Percentiles rank a stretch among this genome's conserved stretches.
Evolutionary conservation across 2,888 invertebrate genomes (phyloP).

Genomic region (Maniola hyperantus): DNA sequence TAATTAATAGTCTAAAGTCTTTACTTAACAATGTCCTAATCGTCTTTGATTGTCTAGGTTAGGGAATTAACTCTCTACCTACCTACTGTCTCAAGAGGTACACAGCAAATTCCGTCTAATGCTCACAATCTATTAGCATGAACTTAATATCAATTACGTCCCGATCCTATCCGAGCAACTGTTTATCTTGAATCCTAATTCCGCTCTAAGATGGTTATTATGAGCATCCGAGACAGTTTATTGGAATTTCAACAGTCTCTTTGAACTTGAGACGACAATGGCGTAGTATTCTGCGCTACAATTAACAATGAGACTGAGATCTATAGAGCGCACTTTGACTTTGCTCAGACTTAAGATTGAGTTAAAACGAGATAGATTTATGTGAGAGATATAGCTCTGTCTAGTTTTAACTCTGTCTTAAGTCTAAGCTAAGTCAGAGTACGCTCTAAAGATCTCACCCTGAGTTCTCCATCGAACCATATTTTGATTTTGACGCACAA

Average conservation of each 20-base stretch:
- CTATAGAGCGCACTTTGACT: no score
- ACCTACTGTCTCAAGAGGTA: neutral
- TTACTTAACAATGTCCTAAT: neutral
- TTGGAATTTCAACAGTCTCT: neutral
- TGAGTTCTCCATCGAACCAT: no score
- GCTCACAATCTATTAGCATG: conserved; percentile 17
- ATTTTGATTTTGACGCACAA: no score
- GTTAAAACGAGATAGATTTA: no score
- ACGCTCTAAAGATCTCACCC: no score
- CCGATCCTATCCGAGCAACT: conserved; percentile 12
- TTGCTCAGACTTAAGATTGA: no score
- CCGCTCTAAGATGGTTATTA: neutral
- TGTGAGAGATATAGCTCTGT: no score
- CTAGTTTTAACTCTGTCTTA: no score
- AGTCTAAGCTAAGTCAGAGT: no score
- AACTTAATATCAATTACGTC: conserved; percentile 12
- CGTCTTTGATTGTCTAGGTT: neutral
- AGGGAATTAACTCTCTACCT: conserved; percentile 3
- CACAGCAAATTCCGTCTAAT: neutral
- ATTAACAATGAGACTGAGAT: no score
- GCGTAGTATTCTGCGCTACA: no score
- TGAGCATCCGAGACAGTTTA: neutral
- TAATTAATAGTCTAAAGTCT: no score
- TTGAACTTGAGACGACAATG: neutral
- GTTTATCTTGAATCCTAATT: conserved; percentile 12